A percentile compares a stretch with the other conserved stretches of the same genome.
Conservation (phyloP, 2,888 invertebrate genomes). For the Drosophila flavopinicola region DNA sequence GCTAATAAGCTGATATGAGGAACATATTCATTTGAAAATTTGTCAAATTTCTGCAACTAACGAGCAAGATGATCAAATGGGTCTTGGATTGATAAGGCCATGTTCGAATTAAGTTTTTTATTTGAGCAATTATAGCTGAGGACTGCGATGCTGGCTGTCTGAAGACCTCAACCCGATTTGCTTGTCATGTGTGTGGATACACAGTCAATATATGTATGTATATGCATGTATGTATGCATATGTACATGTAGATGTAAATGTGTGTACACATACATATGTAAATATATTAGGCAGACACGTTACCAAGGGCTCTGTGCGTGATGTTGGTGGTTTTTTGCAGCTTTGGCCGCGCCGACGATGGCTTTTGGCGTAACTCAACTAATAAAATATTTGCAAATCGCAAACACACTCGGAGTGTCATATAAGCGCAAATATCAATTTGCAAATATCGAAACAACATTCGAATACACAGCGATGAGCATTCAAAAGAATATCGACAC, state of each 20-base stretch:
- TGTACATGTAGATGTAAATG: no score
- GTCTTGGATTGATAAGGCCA: neutral
- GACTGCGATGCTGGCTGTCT: neutral
- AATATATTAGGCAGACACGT: slow-evolving; percentile 1
- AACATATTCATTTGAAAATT: no score
- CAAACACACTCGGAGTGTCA: slow-evolving; percentile 11
- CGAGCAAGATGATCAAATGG: no score
- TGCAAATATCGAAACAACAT: slow-evolving; percentile 7
- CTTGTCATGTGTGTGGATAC: neutral
- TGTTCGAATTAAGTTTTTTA: neutral
- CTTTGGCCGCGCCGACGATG: slow-evolving; percentile 8
- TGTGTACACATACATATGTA: neutral
- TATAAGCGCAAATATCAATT: slow-evolving; percentile 6
- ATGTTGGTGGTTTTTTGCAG: slow-evolving; percentile 21
- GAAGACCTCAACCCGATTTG: neutral
- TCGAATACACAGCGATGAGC: slow-evolving; percentile 1
- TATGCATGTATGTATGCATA: neutral
- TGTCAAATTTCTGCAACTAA: no score
- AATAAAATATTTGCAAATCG: slow-evolving; percentile 29
- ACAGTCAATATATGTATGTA: neutral
- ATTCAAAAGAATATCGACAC: neutral
- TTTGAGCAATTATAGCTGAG: slow-evolving; percentile 5
- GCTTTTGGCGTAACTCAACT: slow-evolving; percentile 23
- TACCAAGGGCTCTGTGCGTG: slow-evolving; percentile 16
- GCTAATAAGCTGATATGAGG: no score